Percentiles rank a stretch among this genome's conserved stretches.
These are phyloP conservation scores for Neodiprion pinetum DNA, from an alignment of 1,140 invertebrate species.

Conservation along the genomic window DNA sequence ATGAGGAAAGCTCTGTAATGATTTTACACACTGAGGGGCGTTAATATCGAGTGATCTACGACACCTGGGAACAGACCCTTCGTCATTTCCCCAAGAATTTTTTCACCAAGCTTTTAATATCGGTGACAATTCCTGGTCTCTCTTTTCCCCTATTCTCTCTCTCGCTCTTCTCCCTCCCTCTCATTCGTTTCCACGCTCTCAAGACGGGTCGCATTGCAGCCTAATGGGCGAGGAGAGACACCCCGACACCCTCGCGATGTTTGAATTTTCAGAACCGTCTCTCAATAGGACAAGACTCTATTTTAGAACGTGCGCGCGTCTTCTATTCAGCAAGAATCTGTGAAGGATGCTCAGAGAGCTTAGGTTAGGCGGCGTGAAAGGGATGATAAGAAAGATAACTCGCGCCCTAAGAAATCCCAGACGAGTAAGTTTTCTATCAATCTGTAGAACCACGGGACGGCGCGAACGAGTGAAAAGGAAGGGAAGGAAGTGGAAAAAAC, in stretches of 20 bases:
- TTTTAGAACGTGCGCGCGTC: not conserved
- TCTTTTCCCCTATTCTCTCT: not conserved
- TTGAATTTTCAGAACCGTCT: not conserved
- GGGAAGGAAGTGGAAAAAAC: no score
- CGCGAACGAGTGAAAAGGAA: no score
- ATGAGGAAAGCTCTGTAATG: not conserved
- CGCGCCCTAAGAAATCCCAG: not conserved
- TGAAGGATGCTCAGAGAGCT: not conserved
- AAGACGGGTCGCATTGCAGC: not conserved
- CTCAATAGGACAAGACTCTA: not conserved
- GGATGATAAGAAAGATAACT: not conserved
- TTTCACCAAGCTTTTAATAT: not conserved
- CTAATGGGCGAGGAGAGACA: not conserved
- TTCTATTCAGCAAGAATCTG: not conserved
- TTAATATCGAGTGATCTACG: constrained; percentile 7
- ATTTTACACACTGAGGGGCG: not conserved
- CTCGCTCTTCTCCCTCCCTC: not conserved
- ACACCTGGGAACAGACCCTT: not conserved
- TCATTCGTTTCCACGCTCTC: not conserved
- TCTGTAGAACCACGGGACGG: no score
- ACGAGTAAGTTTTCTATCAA: no score
- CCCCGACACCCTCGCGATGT: not conserved
- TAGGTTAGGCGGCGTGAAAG: not conserved
- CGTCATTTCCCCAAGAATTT: not conserved
- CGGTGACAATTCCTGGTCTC: not conserved